These are phyloP conservation scores for Cecidostiba fungosa DNA, from an alignment of 2,888 invertebrate species.

Conservation along the genomic window DNA sequence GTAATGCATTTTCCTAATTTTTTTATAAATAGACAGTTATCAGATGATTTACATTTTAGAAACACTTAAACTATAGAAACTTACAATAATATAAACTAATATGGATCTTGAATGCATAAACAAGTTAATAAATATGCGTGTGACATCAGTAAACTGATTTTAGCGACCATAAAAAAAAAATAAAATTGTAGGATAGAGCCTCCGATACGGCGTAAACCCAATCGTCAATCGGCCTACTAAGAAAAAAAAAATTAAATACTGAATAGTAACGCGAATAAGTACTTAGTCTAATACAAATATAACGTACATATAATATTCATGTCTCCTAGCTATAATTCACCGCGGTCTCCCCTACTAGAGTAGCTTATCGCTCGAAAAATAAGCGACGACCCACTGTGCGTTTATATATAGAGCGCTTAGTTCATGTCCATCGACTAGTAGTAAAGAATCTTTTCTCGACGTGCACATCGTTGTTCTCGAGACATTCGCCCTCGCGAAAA, in stretches of 20 bases:
- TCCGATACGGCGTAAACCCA: background rate
- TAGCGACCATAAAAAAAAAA: background rate
- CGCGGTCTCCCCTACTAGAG: conserved; percentile 34
- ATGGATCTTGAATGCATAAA: background rate
- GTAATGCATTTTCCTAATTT: background rate
- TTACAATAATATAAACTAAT: background rate
- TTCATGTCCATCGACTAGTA: conserved; percentile 60
- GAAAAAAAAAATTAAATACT: conserved; percentile 45
- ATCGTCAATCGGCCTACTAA: background rate
- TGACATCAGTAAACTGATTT: background rate
- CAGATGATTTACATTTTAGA: background rate
- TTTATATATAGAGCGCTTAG: conserved; percentile 52
- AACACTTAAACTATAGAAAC: background rate
- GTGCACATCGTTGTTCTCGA: background rate
- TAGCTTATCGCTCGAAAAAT: conserved; percentile 40
- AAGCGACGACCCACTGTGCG: background rate
- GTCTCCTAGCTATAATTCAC: conserved; percentile 20
- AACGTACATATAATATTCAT: background rate
- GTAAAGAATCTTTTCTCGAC: conserved; percentile 30
- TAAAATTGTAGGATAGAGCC: background rate
- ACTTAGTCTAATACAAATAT: conserved; percentile 37
- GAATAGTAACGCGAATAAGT: conserved; percentile 47
- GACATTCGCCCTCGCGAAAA: background rate
- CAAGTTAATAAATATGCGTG: background rate
- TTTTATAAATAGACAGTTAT: background rate